Evolutionary conservation across 2,888 invertebrate genomes (phyloP).

Genomic region (Melanophora roralis): DNA sequence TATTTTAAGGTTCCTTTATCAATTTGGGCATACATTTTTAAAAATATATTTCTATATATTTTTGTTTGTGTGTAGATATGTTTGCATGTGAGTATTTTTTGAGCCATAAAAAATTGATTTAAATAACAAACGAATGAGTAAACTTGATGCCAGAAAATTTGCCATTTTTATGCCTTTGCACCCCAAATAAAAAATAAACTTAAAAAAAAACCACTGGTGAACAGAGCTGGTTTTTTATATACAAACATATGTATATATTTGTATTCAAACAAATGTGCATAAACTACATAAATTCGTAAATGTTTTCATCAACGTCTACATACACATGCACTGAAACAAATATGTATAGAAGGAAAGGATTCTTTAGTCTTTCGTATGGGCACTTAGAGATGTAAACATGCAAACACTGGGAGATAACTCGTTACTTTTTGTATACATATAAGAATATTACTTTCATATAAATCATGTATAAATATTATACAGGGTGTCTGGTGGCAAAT

Average conservation of each 20-base stretch:
- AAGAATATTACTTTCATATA: not conserved
- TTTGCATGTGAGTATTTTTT: constrained; percentile 30
- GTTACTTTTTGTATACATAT: constrained; percentile 26
- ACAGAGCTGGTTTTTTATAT: constrained; percentile 11
- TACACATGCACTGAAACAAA: not conserved
- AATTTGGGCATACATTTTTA: constrained; percentile 4
- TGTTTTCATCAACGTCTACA: not conserved
- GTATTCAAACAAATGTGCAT: not conserved
- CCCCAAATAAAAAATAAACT: constrained; percentile 60
- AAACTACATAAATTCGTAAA: not conserved
- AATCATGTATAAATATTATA: constrained; percentile 6
- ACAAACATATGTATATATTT: not conserved
- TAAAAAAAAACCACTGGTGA: constrained; percentile 32
- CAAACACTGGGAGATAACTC: constrained; percentile 53
- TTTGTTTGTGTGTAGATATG: not conserved
- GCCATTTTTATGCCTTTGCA: constrained; percentile 71
- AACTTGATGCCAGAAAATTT: constrained; percentile 69
- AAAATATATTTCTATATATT: not conserved
- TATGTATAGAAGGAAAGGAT: not conserved
- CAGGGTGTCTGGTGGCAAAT: too few relatives aligned
- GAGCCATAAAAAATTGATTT: constrained; percentile 64
- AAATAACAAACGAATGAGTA: constrained; percentile 64
- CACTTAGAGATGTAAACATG: constrained; percentile 48
- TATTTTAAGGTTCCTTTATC: constrained; percentile 14
- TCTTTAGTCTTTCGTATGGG: constrained; percentile 12